Percentiles rank a stretch among this genome's conserved stretches.
phyloP scores from a whole-genome alignment of 2,797 vertebrate genomes.

The Eutrigla gurnardus region DNA sequence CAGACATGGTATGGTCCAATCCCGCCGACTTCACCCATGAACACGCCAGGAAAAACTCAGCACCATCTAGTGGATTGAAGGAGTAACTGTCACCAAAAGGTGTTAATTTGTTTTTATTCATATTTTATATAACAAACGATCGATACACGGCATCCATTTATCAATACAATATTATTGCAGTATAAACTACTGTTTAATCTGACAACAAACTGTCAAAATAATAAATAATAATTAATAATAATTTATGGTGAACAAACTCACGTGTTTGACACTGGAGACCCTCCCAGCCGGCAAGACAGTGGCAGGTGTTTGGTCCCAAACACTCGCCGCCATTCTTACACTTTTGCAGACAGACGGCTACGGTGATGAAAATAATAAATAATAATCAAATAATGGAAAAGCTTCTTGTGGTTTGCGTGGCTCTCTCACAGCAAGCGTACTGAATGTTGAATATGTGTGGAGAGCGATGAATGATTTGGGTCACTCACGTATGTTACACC shows the following conservation, averaged over 20 bases:
- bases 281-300: constrained; percentile 89
- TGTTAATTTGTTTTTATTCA: too few species aligned
- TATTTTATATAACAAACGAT: too few species aligned
- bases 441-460: background rate
- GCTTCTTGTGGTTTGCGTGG: background rate
- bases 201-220: background rate
- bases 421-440: too few species aligned
- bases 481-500: constrained; percentile 89
- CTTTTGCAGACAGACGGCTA: constrained; percentile 91
- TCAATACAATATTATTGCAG: too few species aligned
- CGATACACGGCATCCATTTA: too few species aligned
- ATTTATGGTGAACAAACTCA: constrained; percentile 74
- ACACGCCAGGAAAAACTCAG: too few species aligned
- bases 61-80: too few species aligned
- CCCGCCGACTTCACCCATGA: too few species aligned
- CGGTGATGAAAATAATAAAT: background rate
- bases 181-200: background rate
- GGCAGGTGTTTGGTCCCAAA: constrained; percentile 87
- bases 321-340: constrained; percentile 93
- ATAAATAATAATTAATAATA: too few species aligned
- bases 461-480: background rate
- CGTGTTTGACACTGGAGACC: constrained; percentile 89
- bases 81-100: too few species aligned
- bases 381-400: too few species aligned
- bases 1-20: too few species aligned